Evolutionary conservation across 2,113 vertebrate species (phyloP).

Genomic region (Morone chrysops): DNA sequence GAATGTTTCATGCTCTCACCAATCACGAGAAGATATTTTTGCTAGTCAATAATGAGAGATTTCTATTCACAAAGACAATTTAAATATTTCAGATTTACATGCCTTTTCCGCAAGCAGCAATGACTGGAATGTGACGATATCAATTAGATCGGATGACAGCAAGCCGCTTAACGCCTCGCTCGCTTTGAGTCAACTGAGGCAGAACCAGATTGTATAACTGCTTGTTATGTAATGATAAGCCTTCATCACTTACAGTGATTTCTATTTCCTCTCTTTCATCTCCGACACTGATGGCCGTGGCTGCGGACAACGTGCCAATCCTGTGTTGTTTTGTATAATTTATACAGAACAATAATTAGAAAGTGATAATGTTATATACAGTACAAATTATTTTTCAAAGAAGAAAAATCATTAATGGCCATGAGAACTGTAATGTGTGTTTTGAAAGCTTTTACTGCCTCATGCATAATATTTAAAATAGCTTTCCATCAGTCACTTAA

Average conservation of each 20-base stretch:
- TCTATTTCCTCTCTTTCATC: constrained; percentile 11
- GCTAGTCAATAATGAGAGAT: constrained; percentile 45
- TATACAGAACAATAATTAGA: constrained; percentile 47
- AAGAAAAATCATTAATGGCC: constrained; percentile 1
- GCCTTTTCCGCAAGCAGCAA: constrained; percentile 39
- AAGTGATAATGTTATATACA: constrained; percentile 6
- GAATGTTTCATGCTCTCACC: constrained; percentile 44
- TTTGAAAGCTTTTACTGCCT: constrained; percentile 55
- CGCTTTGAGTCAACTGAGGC: constrained; percentile 23
- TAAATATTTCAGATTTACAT: constrained; percentile 7
- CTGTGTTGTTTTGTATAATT: constrained; percentile 57
- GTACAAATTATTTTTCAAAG: constrained; percentile 60
- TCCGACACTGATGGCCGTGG: constrained; percentile 31
- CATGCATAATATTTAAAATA: constrained; percentile 29
- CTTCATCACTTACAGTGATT: constrained; percentile 41
- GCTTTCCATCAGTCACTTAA: constrained; percentile 22
- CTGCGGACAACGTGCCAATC: constrained; percentile 53
- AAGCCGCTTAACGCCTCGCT: neutral
- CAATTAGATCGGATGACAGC: constrained; percentile 18
- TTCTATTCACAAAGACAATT: constrained; percentile 58
- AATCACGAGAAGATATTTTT: constrained; percentile 69
- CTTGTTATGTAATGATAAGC: constrained; percentile 37
- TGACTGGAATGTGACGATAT: constrained; percentile 22
- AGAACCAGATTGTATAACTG: constrained; percentile 25
- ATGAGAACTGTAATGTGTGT: constrained; percentile 42